phyloP scores from a whole-genome alignment of 2,888 invertebrate genomes.

The Ochropacha duplaris region DNA sequence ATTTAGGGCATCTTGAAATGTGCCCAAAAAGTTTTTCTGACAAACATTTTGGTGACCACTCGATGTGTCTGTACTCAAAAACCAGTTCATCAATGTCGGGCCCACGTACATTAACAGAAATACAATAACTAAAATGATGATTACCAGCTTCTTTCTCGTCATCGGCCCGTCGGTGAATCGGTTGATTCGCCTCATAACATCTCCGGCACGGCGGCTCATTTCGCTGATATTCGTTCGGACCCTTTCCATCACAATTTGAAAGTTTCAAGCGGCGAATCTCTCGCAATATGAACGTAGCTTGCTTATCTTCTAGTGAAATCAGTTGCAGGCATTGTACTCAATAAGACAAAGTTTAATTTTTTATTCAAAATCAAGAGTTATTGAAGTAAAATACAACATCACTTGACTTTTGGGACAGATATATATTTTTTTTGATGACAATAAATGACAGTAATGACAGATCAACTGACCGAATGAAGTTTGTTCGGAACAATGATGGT shows the following conservation, averaged over 20 bases:
- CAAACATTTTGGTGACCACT: constrained; percentile 83
- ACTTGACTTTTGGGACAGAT: constrained; percentile 24
- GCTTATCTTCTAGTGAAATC: constrained; percentile 35
- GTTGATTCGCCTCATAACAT: constrained; percentile 69
- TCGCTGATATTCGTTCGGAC: constrained; percentile 57
- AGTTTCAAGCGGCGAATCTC: constrained; percentile 7
- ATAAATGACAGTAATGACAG: neutral
- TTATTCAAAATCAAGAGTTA: constrained; percentile 11
- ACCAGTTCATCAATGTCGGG: constrained; percentile 85
- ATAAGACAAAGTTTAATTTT: neutral
- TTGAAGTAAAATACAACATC: constrained; percentile 13
- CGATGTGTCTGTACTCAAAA: constrained; percentile 78
- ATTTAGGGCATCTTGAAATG: constrained; percentile 83
- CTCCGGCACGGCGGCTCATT: constrained; percentile 73
- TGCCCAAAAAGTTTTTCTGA: constrained; percentile 85
- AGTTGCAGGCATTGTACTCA: constrained; percentile 43
- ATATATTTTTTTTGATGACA: neutral
- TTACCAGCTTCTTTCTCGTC: constrained; percentile 75
- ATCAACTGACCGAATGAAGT: no score
- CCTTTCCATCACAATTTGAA: constrained; percentile 65
- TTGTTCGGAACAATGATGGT: no score
- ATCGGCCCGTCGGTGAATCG: constrained; percentile 74
- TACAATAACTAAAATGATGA: constrained; percentile 78
- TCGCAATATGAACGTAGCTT: neutral
- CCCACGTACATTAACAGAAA: constrained; percentile 85